A percentile compares a stretch with the other conserved stretches of the same genome.
phyloP scores from a whole-genome alignment of 2,113 vertebrate genomes.

The Oreocharis arfaki region DNA sequence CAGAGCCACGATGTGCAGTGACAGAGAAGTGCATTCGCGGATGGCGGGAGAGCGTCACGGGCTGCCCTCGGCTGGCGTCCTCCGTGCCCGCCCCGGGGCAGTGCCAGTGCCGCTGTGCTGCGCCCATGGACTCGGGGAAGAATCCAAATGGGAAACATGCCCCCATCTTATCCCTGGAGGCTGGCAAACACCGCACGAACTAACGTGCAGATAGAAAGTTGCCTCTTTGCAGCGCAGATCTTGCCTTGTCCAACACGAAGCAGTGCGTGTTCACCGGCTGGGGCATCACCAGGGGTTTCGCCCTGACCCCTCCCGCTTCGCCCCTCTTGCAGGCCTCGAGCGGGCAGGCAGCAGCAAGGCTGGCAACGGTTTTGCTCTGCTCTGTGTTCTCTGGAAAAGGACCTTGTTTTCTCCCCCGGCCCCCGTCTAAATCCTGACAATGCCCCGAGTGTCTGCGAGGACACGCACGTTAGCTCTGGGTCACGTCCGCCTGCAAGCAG shows the following conservation, averaged over 20 bases:
- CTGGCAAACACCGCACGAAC: no score
- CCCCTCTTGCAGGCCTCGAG: neutral
- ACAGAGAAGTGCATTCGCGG: neutral
- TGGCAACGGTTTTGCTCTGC: neutral
- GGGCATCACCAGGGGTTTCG: accelerated
- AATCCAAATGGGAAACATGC: accelerated
- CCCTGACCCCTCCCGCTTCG: no score
- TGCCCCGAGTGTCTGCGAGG: neutral
- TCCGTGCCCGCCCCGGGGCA: neutral
- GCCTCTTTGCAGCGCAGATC: neutral
- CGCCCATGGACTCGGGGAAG: neutral
- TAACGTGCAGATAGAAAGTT: neutral
- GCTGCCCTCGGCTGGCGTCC: neutral
- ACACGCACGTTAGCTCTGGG: neutral
- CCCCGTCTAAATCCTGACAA: neutral
- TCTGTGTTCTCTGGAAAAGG: neutral
- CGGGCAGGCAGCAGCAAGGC: neutral
- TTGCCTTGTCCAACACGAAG: neutral
- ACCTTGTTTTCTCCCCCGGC: neutral
- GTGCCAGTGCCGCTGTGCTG: neutral
- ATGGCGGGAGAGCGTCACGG: no score
- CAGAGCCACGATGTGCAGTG: neutral
- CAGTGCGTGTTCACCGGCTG: neutral
- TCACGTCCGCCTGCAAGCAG: neutral
- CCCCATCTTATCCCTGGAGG: neutral